Base-by-base conservation (phyloP, 2,888 invertebrate genomes). In the Ashinkailepas kermadecensis region DNA sequence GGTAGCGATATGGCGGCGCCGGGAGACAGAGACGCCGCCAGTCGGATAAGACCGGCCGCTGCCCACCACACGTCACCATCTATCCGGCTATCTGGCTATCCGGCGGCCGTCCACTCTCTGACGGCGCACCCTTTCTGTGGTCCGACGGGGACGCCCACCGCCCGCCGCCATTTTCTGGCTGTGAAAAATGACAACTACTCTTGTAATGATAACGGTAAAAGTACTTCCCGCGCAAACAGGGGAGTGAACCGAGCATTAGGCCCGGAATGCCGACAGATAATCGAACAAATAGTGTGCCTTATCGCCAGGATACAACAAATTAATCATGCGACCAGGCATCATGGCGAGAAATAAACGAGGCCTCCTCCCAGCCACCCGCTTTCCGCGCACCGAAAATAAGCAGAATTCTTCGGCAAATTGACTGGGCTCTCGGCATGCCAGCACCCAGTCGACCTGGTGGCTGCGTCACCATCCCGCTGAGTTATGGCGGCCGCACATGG, bases 301-400 rank as follows among this genome's bases (percentile, higher is more conserved):
- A 74, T 74, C 74, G 74, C 74, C 74, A 74, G 74, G 74, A 74
- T 74, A 74, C 74, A 74, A 56, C 74, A 54, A 74, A 74, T 74
- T 74, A 74, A 74, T 74, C 74, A 74, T 74, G 56, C 21, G 23
- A 54, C 23, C 39, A 39, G 39, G 39, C 39, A 39, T 39, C 39
- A 39, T 39, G 39, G 39, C 13, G 21, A 74, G 74, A 74, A 56
- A 56, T 56, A 15, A 74, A 54, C 21, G 74, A 74, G 74, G 21
- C 74, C 18, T 74, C 74, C 74, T 74, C 21, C 56, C 74, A 18
- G 74, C 39, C 39, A 23, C 70, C 70, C 39, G 13, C 10, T 23
- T 39, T 39, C 39, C 13, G 13, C 15, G 18, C 74, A 56, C 21
- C 74, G 8, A 21, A 74, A 74, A 74, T 74, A 56, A 54, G 54